phyloP scores from a whole-genome alignment of 2,888 invertebrate species.

The Brenthis daphne region DNA sequence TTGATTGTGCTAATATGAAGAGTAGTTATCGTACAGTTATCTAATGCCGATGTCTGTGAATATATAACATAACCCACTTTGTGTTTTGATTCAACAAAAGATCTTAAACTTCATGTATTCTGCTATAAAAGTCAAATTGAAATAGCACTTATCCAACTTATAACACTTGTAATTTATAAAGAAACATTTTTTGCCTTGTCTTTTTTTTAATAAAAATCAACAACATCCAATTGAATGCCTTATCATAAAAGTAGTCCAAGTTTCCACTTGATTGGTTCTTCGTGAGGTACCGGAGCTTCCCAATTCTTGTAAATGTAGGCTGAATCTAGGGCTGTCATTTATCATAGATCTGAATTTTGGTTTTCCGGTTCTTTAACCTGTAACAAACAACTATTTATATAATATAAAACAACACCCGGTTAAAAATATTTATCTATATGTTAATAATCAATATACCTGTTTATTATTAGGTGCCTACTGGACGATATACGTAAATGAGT shows the following conservation, averaged over 20 bases:
- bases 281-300: conserved; percentile 55
- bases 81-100: neutral
- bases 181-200: neutral
- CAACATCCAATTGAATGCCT: conserved; percentile 25
- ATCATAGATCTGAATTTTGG: neutral
- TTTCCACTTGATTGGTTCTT: conserved; percentile 59
- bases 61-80: neutral
- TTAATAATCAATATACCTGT: no score
- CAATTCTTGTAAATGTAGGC: conserved; percentile 36
- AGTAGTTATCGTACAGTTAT: neutral
- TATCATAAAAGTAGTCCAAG: conserved; percentile 46
- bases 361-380: no score
- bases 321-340: conserved; percentile 10
- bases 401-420: no score
- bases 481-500: no score
- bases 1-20: neutral
- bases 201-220: conserved; percentile 9
- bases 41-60: neutral
- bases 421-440: no score
- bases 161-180: no score
- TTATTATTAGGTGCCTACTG: no score
- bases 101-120: neutral
- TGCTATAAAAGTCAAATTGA: no score
- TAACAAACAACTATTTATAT: no score
- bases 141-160: no score